Evolutionary conservation across 2,888 invertebrate genomes (phyloP), one percentile per base, ranked within the genome.

Genomic region (Chloroclysta siterata): DNA sequence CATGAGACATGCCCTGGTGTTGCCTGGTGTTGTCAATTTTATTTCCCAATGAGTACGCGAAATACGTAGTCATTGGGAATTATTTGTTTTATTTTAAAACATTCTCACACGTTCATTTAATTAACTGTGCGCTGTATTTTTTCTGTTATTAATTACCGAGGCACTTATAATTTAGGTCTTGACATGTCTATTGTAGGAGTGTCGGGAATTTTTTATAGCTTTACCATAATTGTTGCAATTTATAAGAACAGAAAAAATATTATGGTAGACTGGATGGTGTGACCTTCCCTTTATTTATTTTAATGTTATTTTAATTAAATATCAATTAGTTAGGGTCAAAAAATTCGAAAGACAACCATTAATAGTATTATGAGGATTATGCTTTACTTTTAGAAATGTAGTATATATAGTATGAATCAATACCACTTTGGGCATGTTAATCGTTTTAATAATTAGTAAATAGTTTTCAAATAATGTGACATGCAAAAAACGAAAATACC

Each of bases 41-140:
- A 46, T 36, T 66, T 63, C 62, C 66, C 66, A 56, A 66, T 17
- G 17, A 60, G 39, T 66, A 66, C 62, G 61, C 46, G 1, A 48
- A 10, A 22, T 44, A 33, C 65, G 65, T 65, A 61, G 53, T 50
- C 53, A 22, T 60, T 60, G 60, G 65, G 65, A 60, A 64, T 55
- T 22, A 36, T 10, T 15, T 4, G 15, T 56, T 14, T 17, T 8
- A 29, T 11, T 46, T 33, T 50, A 14, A 51, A 55, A 14, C 50
- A 55, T 61, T 61, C 44, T 54, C 17, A 50, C 33, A 44, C 46
- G 55, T 36, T 6, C 42, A 5, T 39, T 22, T 58, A 58, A 44
- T 29, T 6, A 52, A 51, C 6, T 33, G 13, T 28, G n/a, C 11
- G 15, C 11, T 39, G 3, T 48, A n/a, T 46, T 53, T 52, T 46